Conservation (phyloP, 1,140 invertebrate genomes). For the Rhynchophorus ferrugineus region DNA sequence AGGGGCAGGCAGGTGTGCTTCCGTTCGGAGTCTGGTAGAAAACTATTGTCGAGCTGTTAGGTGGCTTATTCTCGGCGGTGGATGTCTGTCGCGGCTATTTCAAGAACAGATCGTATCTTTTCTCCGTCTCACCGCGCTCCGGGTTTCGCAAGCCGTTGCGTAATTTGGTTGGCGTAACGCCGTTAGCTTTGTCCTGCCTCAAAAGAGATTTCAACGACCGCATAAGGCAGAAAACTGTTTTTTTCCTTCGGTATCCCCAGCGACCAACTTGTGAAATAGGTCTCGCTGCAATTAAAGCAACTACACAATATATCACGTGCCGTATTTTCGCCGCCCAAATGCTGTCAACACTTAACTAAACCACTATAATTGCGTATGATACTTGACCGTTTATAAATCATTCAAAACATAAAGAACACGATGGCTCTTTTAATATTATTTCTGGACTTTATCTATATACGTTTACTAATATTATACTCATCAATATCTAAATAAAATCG, state of each 20-base stretch:
- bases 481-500: too few relatives aligned
- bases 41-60: conserved; percentile 29
- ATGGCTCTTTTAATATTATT: too few relatives aligned
- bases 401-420: too few relatives aligned
- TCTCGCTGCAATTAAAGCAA: conserved; percentile 12
- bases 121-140: conserved; percentile 9
- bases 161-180: conserved; percentile 17
- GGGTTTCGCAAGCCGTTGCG: conserved; percentile 21
- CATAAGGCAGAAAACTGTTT: conserved; percentile 12
- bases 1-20: conserved; percentile 38
- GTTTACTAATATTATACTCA: too few relatives aligned
- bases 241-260: too few relatives aligned
- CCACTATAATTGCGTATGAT: too few relatives aligned
- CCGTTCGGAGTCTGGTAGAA: conserved; percentile 26
- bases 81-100: conserved; percentile 25
- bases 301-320: too few relatives aligned
- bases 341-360: too few relatives aligned
- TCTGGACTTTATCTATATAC: too few relatives aligned
- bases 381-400: too few relatives aligned
- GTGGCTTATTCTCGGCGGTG: conserved; percentile 22
- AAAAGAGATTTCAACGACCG: conserved; percentile 15
- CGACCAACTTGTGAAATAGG: conserved; percentile 3
- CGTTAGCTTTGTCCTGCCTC: conserved; percentile 8
- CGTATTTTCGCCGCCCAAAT: too few relatives aligned
- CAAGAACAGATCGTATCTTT: conserved; percentile 21